A percentile compares a stretch with the other conserved stretches of the same genome.
phyloP scores from a whole-genome alignment of 2,888 invertebrate genomes.

The Autographa gamma region DNA sequence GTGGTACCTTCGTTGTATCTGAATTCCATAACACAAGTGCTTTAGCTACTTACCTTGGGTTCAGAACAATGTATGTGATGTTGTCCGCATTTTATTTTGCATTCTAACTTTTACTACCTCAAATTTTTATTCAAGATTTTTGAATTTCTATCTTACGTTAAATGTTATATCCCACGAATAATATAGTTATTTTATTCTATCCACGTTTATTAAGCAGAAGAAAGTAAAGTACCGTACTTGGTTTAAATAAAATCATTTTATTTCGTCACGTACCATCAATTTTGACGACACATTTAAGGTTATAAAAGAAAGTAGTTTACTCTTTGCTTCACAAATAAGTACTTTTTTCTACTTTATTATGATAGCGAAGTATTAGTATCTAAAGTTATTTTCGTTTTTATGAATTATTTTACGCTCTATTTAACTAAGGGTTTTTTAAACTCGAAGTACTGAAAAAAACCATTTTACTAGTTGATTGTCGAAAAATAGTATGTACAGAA shows the following conservation, averaged over 20 bases:
- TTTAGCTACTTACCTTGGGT: too few relatives aligned
- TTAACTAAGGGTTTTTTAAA: constrained; percentile 17
- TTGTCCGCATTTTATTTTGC: background rate
- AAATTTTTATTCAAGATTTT: background rate
- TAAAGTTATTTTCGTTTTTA: constrained; percentile 28
- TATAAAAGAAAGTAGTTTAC: constrained; percentile 34
- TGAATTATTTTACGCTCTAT: constrained; percentile 41
- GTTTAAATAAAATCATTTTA: background rate
- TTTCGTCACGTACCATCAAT: constrained; percentile 33
- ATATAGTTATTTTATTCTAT: background rate
- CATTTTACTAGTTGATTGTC: too few relatives aligned
- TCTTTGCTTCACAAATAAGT: constrained; percentile 16
- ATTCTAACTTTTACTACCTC: background rate
- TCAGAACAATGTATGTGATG: too few relatives aligned
- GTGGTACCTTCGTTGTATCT: too few relatives aligned
- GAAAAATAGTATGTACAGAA: too few relatives aligned
- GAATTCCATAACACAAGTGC: too few relatives aligned
- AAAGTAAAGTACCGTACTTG: background rate
- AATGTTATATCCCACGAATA: background rate
- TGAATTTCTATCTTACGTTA: background rate
- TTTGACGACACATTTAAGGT: constrained; percentile 44
- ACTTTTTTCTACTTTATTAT: constrained; percentile 20
- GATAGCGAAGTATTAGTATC: constrained; percentile 11
- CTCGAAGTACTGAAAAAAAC: background rate
- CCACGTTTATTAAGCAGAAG: background rate